Conservation (phyloP, 2,113 vertebrate species). For the Caretta caretta region DNA sequence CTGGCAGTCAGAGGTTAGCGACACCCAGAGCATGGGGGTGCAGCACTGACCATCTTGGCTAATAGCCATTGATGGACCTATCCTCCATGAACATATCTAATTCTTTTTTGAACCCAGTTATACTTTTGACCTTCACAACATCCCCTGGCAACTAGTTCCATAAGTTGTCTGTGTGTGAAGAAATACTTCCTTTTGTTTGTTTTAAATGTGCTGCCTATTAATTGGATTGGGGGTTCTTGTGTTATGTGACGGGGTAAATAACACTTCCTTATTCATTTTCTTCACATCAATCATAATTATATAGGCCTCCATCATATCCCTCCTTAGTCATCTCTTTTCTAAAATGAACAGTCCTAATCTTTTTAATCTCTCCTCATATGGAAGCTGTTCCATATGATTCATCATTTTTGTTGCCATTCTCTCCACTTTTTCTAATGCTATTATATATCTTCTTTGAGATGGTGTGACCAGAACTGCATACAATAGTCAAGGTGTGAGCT, state of each 20-base stretch:
- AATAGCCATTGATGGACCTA: background rate
- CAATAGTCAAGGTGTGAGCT: background rate
- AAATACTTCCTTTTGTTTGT: background rate
- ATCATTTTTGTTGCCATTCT: background rate
- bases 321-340: background rate
- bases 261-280: background rate
- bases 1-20: background rate
- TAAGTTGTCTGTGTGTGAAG: background rate
- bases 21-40: background rate
- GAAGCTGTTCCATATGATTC: background rate
- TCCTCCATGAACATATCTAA: background rate
- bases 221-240: background rate
- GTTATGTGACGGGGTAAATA: background rate
- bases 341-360: background rate
- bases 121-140: background rate
- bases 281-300: background rate
- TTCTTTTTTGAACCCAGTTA: background rate
- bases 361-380: background rate
- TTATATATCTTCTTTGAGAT: background rate
- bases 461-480: background rate
- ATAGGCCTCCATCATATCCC: background rate
- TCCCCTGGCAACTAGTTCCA: background rate
- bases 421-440: background rate
- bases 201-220: background rate
- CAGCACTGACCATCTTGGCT: background rate